These are phyloP conservation scores for Brienomyrus longianalis DNA, from an alignment of 2,113 vertebrate species.

Conservation along the genomic window DNA sequence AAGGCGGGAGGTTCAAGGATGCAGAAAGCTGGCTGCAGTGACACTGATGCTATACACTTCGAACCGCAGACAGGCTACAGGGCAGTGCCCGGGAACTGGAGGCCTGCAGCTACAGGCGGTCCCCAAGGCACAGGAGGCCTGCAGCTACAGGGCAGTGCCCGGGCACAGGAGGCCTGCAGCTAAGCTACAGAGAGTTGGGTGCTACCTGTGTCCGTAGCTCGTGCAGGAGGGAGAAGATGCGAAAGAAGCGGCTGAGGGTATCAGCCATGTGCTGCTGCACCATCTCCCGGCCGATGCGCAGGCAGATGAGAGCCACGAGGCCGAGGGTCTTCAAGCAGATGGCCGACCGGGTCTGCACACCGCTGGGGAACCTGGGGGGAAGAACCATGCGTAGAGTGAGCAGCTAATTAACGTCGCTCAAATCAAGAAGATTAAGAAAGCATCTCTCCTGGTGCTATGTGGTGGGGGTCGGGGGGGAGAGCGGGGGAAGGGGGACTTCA, in stretches of 20 bases:
- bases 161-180: background rate
- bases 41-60: background rate
- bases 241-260: constrained; percentile 77
- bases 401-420: background rate
- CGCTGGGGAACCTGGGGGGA: constrained; percentile 79
- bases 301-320: constrained; percentile 86
- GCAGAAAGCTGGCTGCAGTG: background rate
- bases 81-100: too few relatives aligned
- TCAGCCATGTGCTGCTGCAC: constrained; percentile 90
- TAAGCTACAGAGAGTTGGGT: background rate
- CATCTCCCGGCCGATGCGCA: constrained; percentile 94
- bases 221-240: constrained; percentile 76
- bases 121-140: too few relatives aligned
- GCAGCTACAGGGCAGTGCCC: background rate
- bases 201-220: constrained; percentile 75
- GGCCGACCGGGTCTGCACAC: constrained; percentile 81
- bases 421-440: background rate
- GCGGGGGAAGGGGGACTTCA: too few relatives aligned
- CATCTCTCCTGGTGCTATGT: background rate
- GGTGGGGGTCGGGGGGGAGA: background rate
- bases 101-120: too few relatives aligned
- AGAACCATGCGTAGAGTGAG: background rate
- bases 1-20: background rate
- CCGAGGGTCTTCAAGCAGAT: constrained; percentile 89
- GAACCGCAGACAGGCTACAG: background rate